Conservation (phyloP, 2,888 invertebrate species). For the Lacanobia wlatinum region DNA sequence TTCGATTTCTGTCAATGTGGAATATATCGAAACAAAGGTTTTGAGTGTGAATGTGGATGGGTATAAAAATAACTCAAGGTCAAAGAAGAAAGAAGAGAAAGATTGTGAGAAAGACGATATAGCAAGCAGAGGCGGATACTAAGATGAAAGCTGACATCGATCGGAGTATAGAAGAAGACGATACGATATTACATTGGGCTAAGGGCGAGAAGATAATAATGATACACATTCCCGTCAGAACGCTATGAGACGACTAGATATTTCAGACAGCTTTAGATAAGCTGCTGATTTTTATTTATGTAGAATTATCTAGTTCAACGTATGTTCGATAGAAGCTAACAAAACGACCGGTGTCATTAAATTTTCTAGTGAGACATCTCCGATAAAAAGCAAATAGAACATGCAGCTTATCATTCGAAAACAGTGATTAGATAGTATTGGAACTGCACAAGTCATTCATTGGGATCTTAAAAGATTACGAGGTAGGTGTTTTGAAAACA, state of each 20-base stretch:
- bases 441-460: slow-evolving; percentile 39
- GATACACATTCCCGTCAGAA: neutral
- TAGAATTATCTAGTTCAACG: neutral
- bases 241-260: neutral
- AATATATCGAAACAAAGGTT: neutral
- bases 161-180: neutral
- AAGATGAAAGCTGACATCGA: neutral
- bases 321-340: neutral
- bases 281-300: neutral
- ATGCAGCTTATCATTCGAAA: slow-evolving; percentile 10
- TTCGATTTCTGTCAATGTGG: neutral
- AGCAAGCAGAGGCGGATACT: neutral
- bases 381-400: slow-evolving; percentile 7
- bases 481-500: slow-evolving; percentile 55
- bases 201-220: neutral
- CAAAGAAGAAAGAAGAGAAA: neutral
- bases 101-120: neutral
- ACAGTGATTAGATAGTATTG: slow-evolving; percentile 52
- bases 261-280: slow-evolving; percentile 12
- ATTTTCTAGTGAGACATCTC: slow-evolving; percentile 5
- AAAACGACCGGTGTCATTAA: slow-evolving; percentile 9
- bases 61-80: neutral
- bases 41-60: neutral
- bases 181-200: neutral
- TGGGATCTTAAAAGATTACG: slow-evolving; percentile 22